Evolutionary conservation across 2,797 vertebrate species (phyloP).

Genomic region (Manis crassicaudata): DNA sequence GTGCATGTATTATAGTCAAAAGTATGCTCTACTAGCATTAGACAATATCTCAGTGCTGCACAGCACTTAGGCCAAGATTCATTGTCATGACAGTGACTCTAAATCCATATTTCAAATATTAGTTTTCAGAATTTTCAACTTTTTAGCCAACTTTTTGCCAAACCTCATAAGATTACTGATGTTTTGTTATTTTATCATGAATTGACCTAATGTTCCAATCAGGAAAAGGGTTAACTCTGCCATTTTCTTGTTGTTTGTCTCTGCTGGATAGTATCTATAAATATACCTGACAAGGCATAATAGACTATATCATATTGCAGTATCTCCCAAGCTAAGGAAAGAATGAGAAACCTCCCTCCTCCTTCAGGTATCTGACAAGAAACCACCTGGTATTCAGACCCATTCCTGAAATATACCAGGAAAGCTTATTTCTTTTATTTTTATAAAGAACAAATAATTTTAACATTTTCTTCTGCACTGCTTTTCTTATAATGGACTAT

Average conservation of each 20-base stretch:
- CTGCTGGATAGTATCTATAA: slow-evolving; percentile 2
- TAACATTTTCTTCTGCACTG: neutral
- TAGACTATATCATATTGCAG: neutral
- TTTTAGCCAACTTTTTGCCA: neutral
- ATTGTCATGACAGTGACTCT: neutral
- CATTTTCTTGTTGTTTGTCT: neutral
- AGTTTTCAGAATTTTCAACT: neutral
- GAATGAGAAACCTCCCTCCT: neutral
- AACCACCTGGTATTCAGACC: neutral
- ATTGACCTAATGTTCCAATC: slow-evolving; percentile 24
- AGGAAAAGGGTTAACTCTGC: neutral
- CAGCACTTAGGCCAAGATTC: neutral
- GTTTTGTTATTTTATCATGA: slow-evolving; percentile 1
- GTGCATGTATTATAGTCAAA: neutral
- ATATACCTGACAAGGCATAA: neutral
- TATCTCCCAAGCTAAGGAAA: neutral
- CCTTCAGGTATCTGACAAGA: neutral
- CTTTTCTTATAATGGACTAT: neutral
- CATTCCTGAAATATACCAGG: neutral
- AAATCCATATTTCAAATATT: slow-evolving; percentile 19
- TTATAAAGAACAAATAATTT: neutral
- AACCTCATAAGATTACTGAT: slow-evolving; percentile 10
- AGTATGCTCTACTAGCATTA: neutral
- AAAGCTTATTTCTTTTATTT: slow-evolving; percentile 15
- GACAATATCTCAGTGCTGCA: neutral